Percentiles rank a stretch among this genome's conserved stretches.
Conservation (phyloP, 2,797 vertebrate species). For the Hipposideros larvatus region DNA sequence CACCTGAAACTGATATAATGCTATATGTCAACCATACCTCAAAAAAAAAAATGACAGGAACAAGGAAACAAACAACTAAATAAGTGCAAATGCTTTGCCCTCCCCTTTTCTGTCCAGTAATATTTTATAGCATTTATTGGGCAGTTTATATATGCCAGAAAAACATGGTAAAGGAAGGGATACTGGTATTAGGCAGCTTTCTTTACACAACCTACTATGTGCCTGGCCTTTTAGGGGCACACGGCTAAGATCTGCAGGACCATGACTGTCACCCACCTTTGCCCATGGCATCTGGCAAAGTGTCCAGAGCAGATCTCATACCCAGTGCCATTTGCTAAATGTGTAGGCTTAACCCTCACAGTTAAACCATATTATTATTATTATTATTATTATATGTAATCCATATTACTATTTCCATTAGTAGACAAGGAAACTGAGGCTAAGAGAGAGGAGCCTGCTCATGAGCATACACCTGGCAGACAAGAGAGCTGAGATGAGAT, state of each 20-base stretch:
- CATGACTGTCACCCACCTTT: rapidly evolving
- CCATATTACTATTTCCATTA: neutral
- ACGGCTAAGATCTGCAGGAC: too few relatives aligned
- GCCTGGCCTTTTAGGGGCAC: neutral
- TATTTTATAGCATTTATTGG: neutral
- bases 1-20: neutral
- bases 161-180: neutral
- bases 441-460: too few relatives aligned
- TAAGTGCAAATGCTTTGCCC: neutral
- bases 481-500: neutral
- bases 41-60: too few relatives aligned
- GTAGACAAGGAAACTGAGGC: neutral
- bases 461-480: rapidly evolving
- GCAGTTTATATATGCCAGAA: neutral
- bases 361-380: rapidly evolving
- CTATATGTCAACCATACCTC: neutral
- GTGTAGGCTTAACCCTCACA: neutral
- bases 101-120: neutral
- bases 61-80: neutral
- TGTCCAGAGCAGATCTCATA: rapidly evolving
- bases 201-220: neutral
- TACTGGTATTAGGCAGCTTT: rapidly evolving
- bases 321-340: rapidly evolving
- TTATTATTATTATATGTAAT: too few relatives aligned
- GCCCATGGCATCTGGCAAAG: rapidly evolving